phyloP scores from a whole-genome alignment of 2,797 vertebrate genomes.

The Manis crassicaudata region DNA sequence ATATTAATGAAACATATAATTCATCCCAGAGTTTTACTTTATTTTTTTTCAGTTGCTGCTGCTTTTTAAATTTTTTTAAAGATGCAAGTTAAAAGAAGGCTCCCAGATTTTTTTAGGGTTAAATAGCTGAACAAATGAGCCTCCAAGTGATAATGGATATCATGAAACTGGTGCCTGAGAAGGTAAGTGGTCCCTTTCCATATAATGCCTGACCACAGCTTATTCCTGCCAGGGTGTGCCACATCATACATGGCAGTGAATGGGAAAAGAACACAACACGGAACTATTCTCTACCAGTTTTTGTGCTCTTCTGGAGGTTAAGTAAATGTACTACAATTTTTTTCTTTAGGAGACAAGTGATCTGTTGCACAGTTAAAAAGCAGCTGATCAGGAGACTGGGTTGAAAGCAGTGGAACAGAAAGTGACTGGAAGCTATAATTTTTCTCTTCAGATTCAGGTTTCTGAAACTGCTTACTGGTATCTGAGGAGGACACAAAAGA shows the following conservation, averaged over 20 bases:
- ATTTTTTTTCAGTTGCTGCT: neutral
- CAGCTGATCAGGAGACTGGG: neutral
- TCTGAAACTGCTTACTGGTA: neutral
- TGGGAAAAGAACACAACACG: neutral
- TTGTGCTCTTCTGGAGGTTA: neutral
- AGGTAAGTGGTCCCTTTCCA: neutral
- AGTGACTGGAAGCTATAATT: conserved; percentile 18
- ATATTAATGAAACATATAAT: neutral
- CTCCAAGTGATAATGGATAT: neutral
- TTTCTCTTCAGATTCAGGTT: conserved; percentile 38
- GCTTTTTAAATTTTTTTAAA: neutral
- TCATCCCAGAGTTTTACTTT: neutral
- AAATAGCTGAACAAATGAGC: neutral
- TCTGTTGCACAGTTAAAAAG: neutral
- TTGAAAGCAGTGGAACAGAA: neutral
- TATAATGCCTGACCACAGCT: neutral
- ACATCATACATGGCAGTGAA: neutral
- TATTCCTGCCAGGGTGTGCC: neutral
- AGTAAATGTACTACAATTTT: neutral
- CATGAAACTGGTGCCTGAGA: neutral
- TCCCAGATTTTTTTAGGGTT: neutral
- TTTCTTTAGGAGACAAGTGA: neutral
- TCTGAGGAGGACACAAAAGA: neutral
- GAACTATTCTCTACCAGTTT: neutral
- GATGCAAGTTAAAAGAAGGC: neutral